Evolutionary conservation across 1,140 invertebrate genomes (phyloP).

Genomic region (Mizuhopecten yessoensis): DNA sequence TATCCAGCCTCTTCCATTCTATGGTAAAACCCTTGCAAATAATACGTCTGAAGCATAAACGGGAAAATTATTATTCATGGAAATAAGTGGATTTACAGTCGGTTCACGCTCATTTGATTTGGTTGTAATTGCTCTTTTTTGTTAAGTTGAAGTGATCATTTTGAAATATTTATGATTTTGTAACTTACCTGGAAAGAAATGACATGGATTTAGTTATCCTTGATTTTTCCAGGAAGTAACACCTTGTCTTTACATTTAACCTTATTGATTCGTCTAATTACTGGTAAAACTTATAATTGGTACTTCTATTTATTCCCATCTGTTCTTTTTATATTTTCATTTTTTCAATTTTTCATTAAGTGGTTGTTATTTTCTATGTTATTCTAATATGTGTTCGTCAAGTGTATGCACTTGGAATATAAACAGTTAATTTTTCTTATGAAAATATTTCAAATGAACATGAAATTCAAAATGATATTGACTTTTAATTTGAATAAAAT

Average conservation of each 20-base stretch:
- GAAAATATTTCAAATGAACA: not conserved
- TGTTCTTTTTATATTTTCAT: not conserved
- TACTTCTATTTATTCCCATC: not conserved
- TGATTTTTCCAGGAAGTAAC: conserved; percentile 21
- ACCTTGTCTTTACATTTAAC: not conserved
- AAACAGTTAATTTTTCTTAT: not conserved
- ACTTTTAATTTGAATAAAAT: not conserved
- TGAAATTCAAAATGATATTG: not conserved
- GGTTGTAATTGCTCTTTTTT: not conserved
- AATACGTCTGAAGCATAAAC: not conserved
- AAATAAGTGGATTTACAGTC: not conserved
- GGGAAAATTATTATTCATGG: not conserved
- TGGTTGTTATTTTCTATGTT: not conserved
- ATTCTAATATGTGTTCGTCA: not conserved
- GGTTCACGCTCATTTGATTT: not conserved
- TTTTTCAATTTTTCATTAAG: not conserved
- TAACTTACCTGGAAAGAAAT: conserved; percentile 27
- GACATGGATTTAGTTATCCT: not conserved
- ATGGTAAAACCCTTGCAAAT: not conserved
- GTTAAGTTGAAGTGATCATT: conserved; percentile 1
- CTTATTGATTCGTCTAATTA: too few relatives aligned
- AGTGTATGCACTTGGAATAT: conserved; percentile 13
- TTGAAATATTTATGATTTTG: conserved; percentile 17
- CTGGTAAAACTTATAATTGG: not conserved
- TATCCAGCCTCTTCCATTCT: not conserved